phyloP scores from a whole-genome alignment of 2,888 invertebrate species.

The Psylliodes chrysocephalus region DNA sequence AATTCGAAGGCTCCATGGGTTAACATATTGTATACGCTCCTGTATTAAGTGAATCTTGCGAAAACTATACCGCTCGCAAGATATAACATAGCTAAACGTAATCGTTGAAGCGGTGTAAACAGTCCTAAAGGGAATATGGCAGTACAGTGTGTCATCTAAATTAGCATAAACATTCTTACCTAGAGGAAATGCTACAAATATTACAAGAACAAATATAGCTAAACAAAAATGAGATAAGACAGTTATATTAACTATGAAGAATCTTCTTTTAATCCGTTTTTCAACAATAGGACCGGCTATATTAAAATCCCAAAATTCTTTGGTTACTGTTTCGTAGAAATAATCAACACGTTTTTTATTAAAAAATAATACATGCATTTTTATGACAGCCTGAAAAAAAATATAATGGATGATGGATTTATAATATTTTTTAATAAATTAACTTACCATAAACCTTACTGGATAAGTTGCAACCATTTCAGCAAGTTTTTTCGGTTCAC shows the following conservation, averaged over 20 bases:
- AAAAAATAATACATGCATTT: conserved; percentile 34
- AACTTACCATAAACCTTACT: conserved; percentile 37
- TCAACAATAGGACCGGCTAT: conserved; percentile 36
- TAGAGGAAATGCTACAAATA: conserved; percentile 33
- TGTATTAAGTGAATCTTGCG: too few relatives aligned
- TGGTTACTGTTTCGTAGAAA: conserved; percentile 34
- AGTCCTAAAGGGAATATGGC: too few relatives aligned
- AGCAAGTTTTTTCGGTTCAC: conserved; percentile 32
- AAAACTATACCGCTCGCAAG: too few relatives aligned
- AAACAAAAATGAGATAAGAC: conserved; percentile 21
- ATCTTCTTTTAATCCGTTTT: conserved; percentile 28
- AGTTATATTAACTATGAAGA: conserved; percentile 26
- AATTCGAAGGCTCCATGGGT: too few relatives aligned
- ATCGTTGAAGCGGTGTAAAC: too few relatives aligned
- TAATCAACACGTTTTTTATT: conserved; percentile 34
- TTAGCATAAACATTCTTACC: conserved; percentile 13
- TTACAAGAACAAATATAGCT: conserved; percentile 16
- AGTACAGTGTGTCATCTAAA: conserved; percentile 41
- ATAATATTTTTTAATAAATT: background rate
- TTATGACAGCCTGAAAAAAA: conserved; percentile 40
- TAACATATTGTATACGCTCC: too few relatives aligned
- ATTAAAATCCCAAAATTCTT: conserved; percentile 43
- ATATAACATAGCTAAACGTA: too few relatives aligned
- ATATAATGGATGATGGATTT: background rate
- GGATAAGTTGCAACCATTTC: conserved; percentile 38